Percentiles rank a stretch among this genome's conserved stretches.
These are phyloP conservation scores for Augiades crinisus DNA, from an alignment of 2,888 invertebrate species.

Conservation along the genomic window DNA sequence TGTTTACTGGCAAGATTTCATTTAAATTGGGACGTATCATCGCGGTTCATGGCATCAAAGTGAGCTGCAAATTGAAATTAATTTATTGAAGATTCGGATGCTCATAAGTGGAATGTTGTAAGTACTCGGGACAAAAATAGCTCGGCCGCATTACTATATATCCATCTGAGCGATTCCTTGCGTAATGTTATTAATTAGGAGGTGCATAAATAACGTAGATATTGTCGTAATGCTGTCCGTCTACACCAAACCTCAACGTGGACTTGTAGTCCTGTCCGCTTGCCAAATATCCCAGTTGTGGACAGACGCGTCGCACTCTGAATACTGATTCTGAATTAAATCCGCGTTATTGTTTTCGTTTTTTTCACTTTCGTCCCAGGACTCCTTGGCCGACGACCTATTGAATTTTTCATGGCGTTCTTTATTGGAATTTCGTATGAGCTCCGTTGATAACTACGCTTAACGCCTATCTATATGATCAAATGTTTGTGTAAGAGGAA, in stretches of 20 bases:
- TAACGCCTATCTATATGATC: conserved; percentile 61
- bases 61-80: conserved; percentile 45
- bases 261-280: conserved; percentile 49
- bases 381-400: conserved; percentile 53
- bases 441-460: conserved; percentile 50
- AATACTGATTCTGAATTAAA: conserved; percentile 66
- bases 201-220: conserved; percentile 49
- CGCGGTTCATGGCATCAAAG: conserved; percentile 41
- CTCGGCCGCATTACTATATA: conserved; percentile 35
- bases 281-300: conserved; percentile 76
- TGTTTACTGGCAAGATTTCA: conserved; percentile 47
- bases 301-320: conserved; percentile 60
- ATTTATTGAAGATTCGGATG: conserved; percentile 46
- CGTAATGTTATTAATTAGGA: conserved; percentile 58
- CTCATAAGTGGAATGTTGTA: conserved; percentile 46
- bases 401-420: conserved; percentile 74
- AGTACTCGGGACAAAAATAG: conserved; percentile 42
- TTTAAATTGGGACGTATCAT: conserved; percentile 49
- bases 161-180: conserved; percentile 47
- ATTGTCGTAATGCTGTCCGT: conserved; percentile 36
- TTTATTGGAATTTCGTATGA: conserved; percentile 64
- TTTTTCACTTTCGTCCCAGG: conserved; percentile 66
- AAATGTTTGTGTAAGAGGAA: conserved; percentile 60
- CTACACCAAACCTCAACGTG: conserved; percentile 20
- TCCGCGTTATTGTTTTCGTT: conserved; percentile 69